These are phyloP conservation scores for Cyclophora punctaria DNA, from an alignment of 2,888 invertebrate genomes.

Conservation along the genomic window DNA sequence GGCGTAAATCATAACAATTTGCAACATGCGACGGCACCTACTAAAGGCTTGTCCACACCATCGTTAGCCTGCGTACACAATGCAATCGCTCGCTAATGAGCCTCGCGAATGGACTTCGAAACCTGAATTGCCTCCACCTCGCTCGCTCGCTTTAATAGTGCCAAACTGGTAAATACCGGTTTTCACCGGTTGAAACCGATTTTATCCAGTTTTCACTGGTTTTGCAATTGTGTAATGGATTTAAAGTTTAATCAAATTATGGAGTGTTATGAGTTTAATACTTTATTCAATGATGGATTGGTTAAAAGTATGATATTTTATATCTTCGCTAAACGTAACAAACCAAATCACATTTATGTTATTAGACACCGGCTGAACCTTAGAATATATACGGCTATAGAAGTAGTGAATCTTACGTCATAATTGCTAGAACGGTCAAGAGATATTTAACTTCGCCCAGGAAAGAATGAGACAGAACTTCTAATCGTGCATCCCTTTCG, in stretches of 20 bases:
- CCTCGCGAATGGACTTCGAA: conserved; percentile 20
- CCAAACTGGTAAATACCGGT: conserved; percentile 12
- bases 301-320: no score
- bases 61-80: conserved; percentile 18
- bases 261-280: background rate
- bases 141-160: conserved; percentile 8
- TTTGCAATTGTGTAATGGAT: conserved; percentile 11
- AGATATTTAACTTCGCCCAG: no score
- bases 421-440: no score
- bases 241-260: background rate
- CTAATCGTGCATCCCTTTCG: no score
- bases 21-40: conserved; percentile 6
- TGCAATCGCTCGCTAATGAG: conserved; percentile 25
- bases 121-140: conserved; percentile 19
- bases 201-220: conserved; percentile 23
- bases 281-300: background rate
- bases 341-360: no score
- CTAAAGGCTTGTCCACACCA: conserved; percentile 16
- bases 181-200: conserved; percentile 17
- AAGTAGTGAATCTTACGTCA: no score
- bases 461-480: no score
- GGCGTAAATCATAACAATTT: conserved; percentile 15
- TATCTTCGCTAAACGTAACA: no score
- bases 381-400: no score
- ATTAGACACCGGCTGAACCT: no score